Conservation (phyloP, 1,140 invertebrate genomes). For the Sesamia nonagrioides region DNA sequence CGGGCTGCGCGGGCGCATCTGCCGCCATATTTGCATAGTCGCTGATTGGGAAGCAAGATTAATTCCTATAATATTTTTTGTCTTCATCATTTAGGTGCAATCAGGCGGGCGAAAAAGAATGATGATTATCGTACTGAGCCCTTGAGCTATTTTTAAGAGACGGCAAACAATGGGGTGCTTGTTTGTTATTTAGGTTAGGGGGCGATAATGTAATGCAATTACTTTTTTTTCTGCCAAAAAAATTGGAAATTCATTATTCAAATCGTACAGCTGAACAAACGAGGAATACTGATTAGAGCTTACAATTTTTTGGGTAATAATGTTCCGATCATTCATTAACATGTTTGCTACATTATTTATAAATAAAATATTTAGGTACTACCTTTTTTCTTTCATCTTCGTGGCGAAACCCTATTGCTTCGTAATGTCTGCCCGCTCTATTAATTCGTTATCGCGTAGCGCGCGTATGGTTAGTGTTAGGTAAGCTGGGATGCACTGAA, state of each 20-base stretch:
- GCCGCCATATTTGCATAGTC: conserved; percentile 81
- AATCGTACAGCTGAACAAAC: conserved; percentile 84
- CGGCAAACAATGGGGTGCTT: conserved; percentile 83
- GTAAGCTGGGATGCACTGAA: too few relatives aligned
- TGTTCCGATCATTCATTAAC: conserved; percentile 29
- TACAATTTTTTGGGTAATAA: conserved; percentile 58
- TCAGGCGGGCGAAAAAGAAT: conserved; percentile 80
- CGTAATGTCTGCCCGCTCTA: too few relatives aligned
- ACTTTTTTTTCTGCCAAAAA: conserved; percentile 79
- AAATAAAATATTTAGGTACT: too few relatives aligned
- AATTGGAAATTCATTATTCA: conserved; percentile 83
- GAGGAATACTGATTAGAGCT: conserved; percentile 71
- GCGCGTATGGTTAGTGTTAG: too few relatives aligned
- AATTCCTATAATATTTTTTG: conserved; percentile 84
- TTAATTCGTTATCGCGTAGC: too few relatives aligned
- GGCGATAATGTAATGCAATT: conserved; percentile 87
- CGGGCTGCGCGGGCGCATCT: conserved; percentile 70
- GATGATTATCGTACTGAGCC: conserved; percentile 87
- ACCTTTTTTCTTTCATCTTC: too few relatives aligned
- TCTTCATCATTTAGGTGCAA: conserved; percentile 84
- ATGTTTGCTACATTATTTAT: conserved; percentile 22
- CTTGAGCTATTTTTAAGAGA: conserved; percentile 86
- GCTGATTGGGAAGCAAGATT: conserved; percentile 82
- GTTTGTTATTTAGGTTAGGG: conserved; percentile 84
- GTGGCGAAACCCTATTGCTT: too few relatives aligned